Evolutionary conservation across 2,797 vertebrate genomes (phyloP).

Genomic region (Macropus fuliginosus): DNA sequence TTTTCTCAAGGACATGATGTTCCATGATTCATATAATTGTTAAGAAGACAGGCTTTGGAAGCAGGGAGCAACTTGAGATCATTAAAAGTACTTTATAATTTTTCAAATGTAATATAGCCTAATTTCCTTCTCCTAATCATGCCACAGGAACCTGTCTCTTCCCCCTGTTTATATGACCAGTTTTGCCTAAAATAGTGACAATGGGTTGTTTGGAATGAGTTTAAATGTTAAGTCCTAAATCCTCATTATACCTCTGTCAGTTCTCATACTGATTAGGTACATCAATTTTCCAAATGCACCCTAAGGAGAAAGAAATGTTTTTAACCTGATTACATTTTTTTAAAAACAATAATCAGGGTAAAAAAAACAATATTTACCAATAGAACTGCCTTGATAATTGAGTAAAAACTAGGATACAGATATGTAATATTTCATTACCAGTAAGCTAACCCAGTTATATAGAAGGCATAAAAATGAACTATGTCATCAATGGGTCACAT

Average conservation of each 20-base stretch:
- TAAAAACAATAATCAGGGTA: not conserved
- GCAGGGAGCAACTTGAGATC: not conserved
- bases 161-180: not conserved
- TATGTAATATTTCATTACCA: slow-evolving; percentile 28
- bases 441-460: not conserved
- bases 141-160: not conserved
- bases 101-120: not conserved
- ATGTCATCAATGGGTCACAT: slow-evolving; percentile 11
- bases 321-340: not conserved
- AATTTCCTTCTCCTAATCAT: not conserved
- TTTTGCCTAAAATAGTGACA: not conserved
- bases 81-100: not conserved
- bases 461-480: slow-evolving; percentile 52
- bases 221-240: not conserved
- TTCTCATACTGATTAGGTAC: slow-evolving; percentile 36
- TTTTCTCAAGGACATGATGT: not conserved
- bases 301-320: not conserved
- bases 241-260: slow-evolving; percentile 3
- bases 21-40: not conserved
- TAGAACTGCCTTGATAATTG: slow-evolving; percentile 57
- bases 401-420: slow-evolving; percentile 58
- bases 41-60: not conserved
- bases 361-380: slow-evolving; percentile 55
- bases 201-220: not conserved
- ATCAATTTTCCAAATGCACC: not conserved